A percentile compares a stretch with the other conserved stretches of the same genome.
phyloP scores from a whole-genome alignment of 2,888 invertebrate species.

The Barypeithes pellucidus region DNA sequence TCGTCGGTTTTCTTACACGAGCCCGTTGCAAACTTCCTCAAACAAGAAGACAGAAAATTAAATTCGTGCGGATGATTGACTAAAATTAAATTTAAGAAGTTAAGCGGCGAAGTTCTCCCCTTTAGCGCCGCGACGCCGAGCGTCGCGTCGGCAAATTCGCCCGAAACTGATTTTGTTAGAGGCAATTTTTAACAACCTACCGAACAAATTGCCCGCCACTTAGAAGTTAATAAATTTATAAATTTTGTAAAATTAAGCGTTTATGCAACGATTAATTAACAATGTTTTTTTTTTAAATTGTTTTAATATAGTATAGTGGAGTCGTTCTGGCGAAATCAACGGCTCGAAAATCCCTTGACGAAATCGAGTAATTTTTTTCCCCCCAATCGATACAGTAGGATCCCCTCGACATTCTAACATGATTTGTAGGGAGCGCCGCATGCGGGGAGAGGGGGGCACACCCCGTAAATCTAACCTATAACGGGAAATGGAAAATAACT shows the following conservation, averaged over 20 bases:
- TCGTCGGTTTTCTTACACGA: constrained; percentile 21
- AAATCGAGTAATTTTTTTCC: no score
- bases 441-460: no score
- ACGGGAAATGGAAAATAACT: no score
- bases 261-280: constrained; percentile 7
- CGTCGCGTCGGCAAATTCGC: constrained; percentile 67
- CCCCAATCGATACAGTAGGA: no score
- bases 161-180: constrained; percentile 64
- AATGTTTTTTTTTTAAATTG: background rate
- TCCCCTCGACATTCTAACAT: no score
- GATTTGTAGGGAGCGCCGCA: no score
- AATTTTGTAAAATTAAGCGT: constrained; percentile 20
- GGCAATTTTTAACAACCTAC: constrained; percentile 61
- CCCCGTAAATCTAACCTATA: no score
- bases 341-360: no score
- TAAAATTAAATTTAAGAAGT: constrained; percentile 72
- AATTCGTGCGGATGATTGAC: constrained; percentile 67
- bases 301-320: no score
- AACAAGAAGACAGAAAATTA: constrained; percentile 42
- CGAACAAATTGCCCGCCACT: constrained; percentile 56
- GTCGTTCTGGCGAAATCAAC: no score
- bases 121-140: constrained; percentile 64
- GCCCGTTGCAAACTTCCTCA: constrained; percentile 14
- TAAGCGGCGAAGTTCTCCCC: constrained; percentile 70
- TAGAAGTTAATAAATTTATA: constrained; percentile 49